Percentiles rank a stretch among this genome's conserved stretches.
phyloP scores from a whole-genome alignment of 2,113 vertebrate species.

The Trogon surrucura region DNA sequence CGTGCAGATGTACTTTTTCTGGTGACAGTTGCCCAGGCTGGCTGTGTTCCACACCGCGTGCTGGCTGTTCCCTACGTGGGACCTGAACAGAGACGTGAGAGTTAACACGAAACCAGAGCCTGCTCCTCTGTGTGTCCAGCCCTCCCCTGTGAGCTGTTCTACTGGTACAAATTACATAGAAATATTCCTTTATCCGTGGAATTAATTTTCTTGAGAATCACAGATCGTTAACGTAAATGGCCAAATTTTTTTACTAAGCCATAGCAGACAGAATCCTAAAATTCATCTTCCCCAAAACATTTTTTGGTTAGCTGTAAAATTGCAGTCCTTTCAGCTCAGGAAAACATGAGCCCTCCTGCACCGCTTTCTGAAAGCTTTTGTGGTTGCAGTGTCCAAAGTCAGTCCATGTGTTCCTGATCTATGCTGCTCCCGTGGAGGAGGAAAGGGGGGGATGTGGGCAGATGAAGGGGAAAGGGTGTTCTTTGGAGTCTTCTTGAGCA shows the following conservation, averaged over 20 bases:
- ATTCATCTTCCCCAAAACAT: not conserved
- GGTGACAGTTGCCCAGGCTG: slow-evolving; percentile 79
- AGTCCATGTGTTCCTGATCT: not conserved
- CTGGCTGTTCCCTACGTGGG: slow-evolving; percentile 84
- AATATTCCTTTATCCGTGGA: not conserved
- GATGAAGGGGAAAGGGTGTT: not conserved
- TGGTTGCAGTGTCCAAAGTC: not conserved
- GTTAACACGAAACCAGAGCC: not conserved
- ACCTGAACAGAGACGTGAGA: slow-evolving; percentile 76
- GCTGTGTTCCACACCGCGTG: slow-evolving; percentile 85
- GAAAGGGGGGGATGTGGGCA: not conserved
- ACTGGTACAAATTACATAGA: not conserved
- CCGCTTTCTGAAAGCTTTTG: not conserved
- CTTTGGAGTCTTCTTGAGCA: not conserved
- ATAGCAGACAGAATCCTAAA: not conserved
- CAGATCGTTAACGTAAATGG: not conserved
- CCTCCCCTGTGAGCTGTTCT: not conserved
- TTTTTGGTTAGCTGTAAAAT: not conserved
- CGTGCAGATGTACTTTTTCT: slow-evolving; percentile 76
- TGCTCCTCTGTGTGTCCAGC: not conserved
- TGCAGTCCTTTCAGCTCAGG: not conserved
- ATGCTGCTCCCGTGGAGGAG: not conserved
- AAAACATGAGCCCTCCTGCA: not conserved
- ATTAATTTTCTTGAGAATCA: not conserved
- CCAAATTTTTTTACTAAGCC: not conserved